Evolutionary conservation across 1,140 invertebrate genomes (phyloP).

Genomic region (Atta cephalotes): DNA sequence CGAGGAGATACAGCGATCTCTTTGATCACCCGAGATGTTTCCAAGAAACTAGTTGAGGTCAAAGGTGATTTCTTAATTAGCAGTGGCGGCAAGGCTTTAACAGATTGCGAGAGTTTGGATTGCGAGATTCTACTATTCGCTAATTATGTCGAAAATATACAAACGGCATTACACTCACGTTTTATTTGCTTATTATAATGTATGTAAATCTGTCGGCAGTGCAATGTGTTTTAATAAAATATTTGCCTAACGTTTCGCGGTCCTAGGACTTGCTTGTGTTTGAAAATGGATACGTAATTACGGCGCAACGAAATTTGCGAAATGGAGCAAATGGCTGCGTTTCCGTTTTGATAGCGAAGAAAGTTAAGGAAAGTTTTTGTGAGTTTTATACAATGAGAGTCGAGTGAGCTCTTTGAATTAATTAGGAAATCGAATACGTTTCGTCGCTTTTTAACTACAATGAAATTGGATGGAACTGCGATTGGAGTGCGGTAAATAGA

Average conservation of each 20-base stretch:
- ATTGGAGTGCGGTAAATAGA: not conserved
- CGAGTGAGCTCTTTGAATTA: not conserved
- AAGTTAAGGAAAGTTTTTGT: not conserved
- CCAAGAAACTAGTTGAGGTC: slow-evolving; percentile 4
- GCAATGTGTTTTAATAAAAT: slow-evolving; percentile 58
- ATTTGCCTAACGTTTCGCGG: slow-evolving; percentile 59
- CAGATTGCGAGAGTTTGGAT: slow-evolving; percentile 18
- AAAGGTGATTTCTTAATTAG: slow-evolving; percentile 61
- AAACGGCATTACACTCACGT: slow-evolving; percentile 34
- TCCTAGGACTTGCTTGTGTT: slow-evolving; percentile 15
- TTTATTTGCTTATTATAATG: slow-evolving; percentile 70
- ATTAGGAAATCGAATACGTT: not conserved
- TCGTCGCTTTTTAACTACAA: not conserved
- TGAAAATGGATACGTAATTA: not conserved
- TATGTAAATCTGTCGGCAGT: slow-evolving; percentile 55
- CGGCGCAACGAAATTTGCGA: not conserved
- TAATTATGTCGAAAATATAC: slow-evolving; percentile 61
- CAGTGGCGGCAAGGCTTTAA: slow-evolving; percentile 39
- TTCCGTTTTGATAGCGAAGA: not conserved
- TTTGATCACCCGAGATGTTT: slow-evolving; percentile 25
- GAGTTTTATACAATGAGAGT: not conserved
- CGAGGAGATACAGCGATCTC: not conserved
- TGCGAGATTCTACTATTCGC: slow-evolving; percentile 29
- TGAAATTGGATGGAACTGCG: not conserved
- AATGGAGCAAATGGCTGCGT: not conserved